Percentiles rank a stretch among this genome's conserved stretches.
Conservation (phyloP, 2,113 vertebrate species). For the Ariopsis seemanni region DNA sequence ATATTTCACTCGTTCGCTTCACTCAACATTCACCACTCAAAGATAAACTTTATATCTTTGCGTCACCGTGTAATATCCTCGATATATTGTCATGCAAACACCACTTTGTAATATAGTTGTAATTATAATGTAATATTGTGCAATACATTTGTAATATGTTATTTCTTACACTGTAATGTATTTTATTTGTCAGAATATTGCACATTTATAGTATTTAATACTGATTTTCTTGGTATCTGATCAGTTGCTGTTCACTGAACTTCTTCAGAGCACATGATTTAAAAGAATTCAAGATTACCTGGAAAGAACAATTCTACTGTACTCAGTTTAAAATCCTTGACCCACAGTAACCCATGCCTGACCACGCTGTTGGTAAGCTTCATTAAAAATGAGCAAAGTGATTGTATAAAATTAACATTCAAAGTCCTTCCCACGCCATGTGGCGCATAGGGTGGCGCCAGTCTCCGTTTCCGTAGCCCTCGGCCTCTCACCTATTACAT, state of each 20-base stretch:
- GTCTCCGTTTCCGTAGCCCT: too few relatives aligned
- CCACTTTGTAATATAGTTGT: not conserved
- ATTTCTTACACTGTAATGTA: not conserved
- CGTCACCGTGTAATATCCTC: too few relatives aligned
- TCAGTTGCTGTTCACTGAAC: too few relatives aligned
- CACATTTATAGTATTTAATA: not conserved
- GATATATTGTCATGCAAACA: not conserved
- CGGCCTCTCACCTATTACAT: too few relatives aligned
- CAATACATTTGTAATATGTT: not conserved
- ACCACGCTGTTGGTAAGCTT: not conserved
- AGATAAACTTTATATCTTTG: too few relatives aligned
- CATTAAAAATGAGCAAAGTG: not conserved
- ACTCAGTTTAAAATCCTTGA: not conserved
- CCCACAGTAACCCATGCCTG: not conserved
- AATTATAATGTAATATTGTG: not conserved
- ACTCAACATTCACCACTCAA: too few relatives aligned
- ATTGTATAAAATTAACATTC: not conserved
- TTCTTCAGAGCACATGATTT: too few relatives aligned
- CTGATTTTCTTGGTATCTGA: too few relatives aligned
- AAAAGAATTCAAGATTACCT: too few relatives aligned
- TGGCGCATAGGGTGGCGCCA: too few relatives aligned
- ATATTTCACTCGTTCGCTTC: too few relatives aligned
- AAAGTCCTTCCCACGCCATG: too few relatives aligned
- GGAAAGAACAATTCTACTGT: not conserved
- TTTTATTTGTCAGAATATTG: not conserved